Conservation (phyloP, 1,140 invertebrate genomes). For the Pogonomyrmex californicus region DNA sequence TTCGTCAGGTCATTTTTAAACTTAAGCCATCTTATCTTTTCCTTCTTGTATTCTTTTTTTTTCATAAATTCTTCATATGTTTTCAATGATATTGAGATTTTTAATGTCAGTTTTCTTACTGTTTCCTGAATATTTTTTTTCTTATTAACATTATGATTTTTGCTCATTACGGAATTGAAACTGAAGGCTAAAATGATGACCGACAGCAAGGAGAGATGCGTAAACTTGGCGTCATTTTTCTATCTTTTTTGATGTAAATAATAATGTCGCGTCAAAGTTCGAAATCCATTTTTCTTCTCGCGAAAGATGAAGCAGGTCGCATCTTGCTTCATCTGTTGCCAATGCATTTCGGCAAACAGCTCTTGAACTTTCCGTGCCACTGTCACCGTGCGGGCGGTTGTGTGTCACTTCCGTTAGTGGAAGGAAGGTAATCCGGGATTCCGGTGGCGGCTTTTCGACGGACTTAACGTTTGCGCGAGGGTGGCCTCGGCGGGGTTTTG, state of each 20-base stretch:
- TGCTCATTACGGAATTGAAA: no score
- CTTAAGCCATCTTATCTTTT: no score
- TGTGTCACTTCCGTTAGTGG: constrained; percentile 29
- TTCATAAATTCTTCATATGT: no score
- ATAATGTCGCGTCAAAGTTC: background rate
- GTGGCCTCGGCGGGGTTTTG: constrained; percentile 23
- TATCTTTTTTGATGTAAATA: background rate
- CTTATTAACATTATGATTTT: no score
- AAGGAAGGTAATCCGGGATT: constrained; percentile 58
- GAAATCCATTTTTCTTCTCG: background rate
- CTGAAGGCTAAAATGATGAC: no score
- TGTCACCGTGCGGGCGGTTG: constrained; percentile 26
- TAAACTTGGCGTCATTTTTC: no score
- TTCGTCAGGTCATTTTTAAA: no score
- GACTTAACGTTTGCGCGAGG: constrained; percentile 52
- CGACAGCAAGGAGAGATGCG: no score
- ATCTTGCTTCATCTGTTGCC: background rate
- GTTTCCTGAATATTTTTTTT: no score
- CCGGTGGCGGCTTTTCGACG: constrained; percentile 49
- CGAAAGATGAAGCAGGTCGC: constrained; percentile 1
- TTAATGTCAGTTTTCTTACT: no score
- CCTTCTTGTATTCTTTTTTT: no score
- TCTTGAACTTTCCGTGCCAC: constrained; percentile 23
- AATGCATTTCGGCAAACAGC: constrained; percentile 17
- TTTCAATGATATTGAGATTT: no score